Evolutionary conservation across 1,140 invertebrate genomes (phyloP), one percentile per base, ranked within the genome.

Genomic region (Platyscapa corneri): DNA sequence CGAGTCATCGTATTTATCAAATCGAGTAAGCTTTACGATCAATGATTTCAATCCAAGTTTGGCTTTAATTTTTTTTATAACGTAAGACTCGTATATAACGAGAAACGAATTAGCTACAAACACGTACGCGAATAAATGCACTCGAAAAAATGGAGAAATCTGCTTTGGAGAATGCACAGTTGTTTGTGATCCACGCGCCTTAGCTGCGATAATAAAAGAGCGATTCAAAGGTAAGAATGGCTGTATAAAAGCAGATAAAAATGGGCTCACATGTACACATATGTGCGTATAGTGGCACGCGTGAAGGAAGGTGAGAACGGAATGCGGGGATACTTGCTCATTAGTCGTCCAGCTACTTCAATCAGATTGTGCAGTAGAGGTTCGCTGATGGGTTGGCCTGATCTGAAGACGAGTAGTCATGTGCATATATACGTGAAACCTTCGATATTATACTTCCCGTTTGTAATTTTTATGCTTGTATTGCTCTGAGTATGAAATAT

Each of bases 261-360:
- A 75, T 75, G 39, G 39, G 42, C 42, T 8, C 12, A 78, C 34
- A 34, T 18, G 20, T 64, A 64, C n/a, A 20, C 23, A 18, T 56
- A 64, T 60, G 16, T 60, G 12, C 46, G 42, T 34, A 56, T 34
- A 30, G 27, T 86, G 87, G 86, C 86, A 87, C 88, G 88, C 86
- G 86, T 87, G 85, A 34, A 60, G 64, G 76, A 32, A 90, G 87
- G 87, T 87, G 89, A 89, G 90, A 89, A 89, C 79, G 87, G 87
- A 89, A 90, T 90, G 90, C 83, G 70, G 86, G 82, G 87, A 88
- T 85, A 86, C 88, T 72, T 87, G 87, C 89, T 91, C 89, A 90
- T 91, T 91, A 91, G 88, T 88, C 86, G 88, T 88, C 86, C 85
- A 88, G 87, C 80, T 77, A 87, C 87, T 90, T 90, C 88, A 88